Percentiles rank a stretch among this genome's conserved stretches.
Conservation (phyloP, 2,888 invertebrate species). For the Unio pictorum region DNA sequence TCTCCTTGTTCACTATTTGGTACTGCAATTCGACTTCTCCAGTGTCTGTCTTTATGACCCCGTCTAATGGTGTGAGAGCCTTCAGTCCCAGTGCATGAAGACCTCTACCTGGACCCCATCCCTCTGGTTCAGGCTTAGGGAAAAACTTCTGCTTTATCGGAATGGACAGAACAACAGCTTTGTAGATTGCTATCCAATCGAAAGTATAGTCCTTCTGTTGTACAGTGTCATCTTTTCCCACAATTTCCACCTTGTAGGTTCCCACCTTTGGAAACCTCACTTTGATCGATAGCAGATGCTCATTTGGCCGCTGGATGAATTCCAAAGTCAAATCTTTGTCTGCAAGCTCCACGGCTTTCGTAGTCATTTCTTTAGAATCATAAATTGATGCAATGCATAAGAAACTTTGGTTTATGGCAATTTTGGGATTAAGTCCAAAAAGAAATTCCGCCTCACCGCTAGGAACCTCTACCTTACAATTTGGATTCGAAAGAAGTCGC, state of each 20-base stretch:
- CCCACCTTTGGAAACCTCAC: constrained; percentile 55
- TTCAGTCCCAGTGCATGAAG: constrained; percentile 37
- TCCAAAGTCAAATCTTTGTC: constrained; percentile 45
- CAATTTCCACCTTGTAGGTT: constrained; percentile 61
- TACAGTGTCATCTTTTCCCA: constrained; percentile 53
- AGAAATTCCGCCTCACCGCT: constrained; percentile 57
- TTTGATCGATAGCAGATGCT: constrained; percentile 44
- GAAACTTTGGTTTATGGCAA: constrained; percentile 43
- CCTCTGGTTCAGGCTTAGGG: constrained; percentile 57
- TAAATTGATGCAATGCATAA: constrained; percentile 52
- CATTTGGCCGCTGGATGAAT: constrained; percentile 49
- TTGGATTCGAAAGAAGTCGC: constrained; percentile 46
- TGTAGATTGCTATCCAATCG: constrained; percentile 58
- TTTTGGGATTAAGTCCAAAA: constrained; percentile 51
- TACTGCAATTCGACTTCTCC: constrained; percentile 36
- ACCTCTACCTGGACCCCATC: constrained; percentile 61
- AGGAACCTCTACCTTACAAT: constrained; percentile 47
- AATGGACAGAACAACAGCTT: constrained; percentile 38
- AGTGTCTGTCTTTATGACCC: constrained; percentile 29
- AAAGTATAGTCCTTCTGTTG: constrained; percentile 46
- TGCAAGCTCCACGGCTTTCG: constrained; percentile 32
- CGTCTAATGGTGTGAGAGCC: constrained; percentile 26
- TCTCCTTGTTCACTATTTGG: constrained; percentile 24
- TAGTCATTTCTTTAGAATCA: constrained; percentile 26
- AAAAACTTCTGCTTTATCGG: constrained; percentile 50